Evolutionary conservation across 2,797 vertebrate genomes (phyloP).

Genomic region (Ceyx erithaca): DNA sequence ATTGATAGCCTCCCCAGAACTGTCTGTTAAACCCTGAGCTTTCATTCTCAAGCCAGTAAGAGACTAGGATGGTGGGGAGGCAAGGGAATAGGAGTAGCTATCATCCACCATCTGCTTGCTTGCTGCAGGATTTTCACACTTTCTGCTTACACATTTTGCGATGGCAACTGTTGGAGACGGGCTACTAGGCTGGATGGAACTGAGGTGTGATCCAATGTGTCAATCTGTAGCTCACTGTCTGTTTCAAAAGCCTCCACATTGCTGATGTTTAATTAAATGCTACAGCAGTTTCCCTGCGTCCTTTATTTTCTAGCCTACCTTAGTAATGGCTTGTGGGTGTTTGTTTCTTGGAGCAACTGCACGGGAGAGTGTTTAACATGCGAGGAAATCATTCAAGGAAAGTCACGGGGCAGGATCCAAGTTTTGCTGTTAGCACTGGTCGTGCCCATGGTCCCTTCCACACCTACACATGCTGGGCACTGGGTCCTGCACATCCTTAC

Average conservation of each 20-base stretch:
- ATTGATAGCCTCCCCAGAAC: not conserved
- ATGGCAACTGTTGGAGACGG: conserved; percentile 27
- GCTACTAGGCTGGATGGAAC: conserved; percentile 1
- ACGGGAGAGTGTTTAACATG: not conserved
- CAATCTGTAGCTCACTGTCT: conserved; percentile 2
- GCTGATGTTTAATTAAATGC: not conserved
- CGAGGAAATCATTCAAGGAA: not conserved
- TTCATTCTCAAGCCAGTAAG: not conserved
- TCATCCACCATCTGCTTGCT: conserved; percentile 60
- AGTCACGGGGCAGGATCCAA: not conserved
- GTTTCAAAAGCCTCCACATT: not conserved
- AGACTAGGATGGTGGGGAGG: not conserved
- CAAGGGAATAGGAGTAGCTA: conserved; percentile 9
- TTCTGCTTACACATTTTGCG: not conserved
- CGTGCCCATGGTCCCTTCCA: not conserved
- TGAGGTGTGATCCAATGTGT: conserved; percentile 49
- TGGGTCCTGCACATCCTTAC: not conserved
- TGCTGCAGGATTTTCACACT: conserved; percentile 49
- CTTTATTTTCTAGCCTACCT: not conserved
- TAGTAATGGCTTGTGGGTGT: not conserved
- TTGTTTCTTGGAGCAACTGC: not conserved
- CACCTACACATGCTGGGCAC: not conserved
- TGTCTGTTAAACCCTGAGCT: not conserved
- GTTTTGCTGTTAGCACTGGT: not conserved
- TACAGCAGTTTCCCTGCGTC: not conserved